Conservation (phyloP, 2,113 vertebrate species). For the Coracopsis vasa region DNA sequence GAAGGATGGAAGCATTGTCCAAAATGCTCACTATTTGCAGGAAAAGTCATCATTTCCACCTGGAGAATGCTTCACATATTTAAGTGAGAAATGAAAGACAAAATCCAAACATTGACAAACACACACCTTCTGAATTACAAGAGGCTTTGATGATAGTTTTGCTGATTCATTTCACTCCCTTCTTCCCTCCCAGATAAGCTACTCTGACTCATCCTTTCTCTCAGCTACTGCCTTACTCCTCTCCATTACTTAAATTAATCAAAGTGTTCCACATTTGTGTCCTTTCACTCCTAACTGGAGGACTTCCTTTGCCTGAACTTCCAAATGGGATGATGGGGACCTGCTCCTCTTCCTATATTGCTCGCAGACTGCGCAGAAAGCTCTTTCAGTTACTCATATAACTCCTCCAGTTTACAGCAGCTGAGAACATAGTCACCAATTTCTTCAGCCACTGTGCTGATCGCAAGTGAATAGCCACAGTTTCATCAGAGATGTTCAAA, state of each 20-base stretch:
- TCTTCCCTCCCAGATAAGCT: accelerated
- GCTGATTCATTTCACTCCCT: neutral
- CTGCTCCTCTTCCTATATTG: neutral
- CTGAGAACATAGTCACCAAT: neutral
- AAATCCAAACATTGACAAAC: neutral
- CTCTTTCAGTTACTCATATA: neutral
- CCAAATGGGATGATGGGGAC: accelerated
- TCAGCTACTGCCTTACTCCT: neutral
- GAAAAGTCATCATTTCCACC: neutral
- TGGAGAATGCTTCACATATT: neutral
- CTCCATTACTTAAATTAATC: too few species aligned
- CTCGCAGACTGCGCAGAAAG: neutral
- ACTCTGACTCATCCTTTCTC: neutral
- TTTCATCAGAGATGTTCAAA: neutral
- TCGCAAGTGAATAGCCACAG: accelerated
- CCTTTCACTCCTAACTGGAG: neutral
- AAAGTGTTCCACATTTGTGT: accelerated
- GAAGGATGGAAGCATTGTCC: neutral
- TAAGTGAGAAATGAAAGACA: neutral
- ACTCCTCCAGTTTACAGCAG: neutral
- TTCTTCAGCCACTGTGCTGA: neutral
- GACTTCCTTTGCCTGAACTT: neutral
- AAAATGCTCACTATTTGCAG: neutral
- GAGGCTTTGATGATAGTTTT: neutral
- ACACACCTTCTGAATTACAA: neutral